phyloP scores from a whole-genome alignment of 2,888 invertebrate species.

The Lycaena phlaeas region DNA sequence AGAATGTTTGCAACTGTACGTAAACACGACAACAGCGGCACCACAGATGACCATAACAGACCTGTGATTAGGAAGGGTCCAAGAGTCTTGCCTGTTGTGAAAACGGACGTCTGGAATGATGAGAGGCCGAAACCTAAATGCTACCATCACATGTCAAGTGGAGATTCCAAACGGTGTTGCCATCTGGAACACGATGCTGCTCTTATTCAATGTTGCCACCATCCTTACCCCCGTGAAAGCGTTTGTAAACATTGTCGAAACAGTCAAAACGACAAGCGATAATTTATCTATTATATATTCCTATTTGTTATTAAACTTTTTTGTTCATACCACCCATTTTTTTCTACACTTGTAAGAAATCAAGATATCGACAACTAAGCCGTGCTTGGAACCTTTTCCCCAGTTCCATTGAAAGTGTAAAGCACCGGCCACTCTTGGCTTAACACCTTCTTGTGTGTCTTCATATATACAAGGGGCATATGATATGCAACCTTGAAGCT shows the following conservation, averaged over 20 bases:
- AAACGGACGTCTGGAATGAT: constrained; percentile 23
- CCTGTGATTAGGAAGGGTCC: constrained; percentile 47
- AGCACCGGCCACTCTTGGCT: too few species aligned
- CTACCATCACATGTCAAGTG: constrained; percentile 43
- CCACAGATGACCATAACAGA: constrained; percentile 33
- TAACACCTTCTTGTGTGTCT: too few species aligned
- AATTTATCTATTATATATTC: too few species aligned
- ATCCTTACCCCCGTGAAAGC: constrained; percentile 17
- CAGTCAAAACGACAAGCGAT: neutral
- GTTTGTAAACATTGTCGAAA: neutral
- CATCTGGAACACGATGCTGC: constrained; percentile 27
- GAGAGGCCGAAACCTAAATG: constrained; percentile 13
- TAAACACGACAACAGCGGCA: constrained; percentile 21
- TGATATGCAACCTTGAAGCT: too few species aligned
- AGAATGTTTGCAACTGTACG: constrained; percentile 55
- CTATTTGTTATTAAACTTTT: too few species aligned
- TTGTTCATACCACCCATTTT: too few species aligned
- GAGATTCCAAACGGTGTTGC: constrained; percentile 30
- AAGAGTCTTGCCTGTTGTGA: constrained; percentile 53
- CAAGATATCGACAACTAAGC: too few species aligned
- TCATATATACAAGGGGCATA: too few species aligned
- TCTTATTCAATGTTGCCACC: constrained; percentile 34
- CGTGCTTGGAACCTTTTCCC: too few species aligned
- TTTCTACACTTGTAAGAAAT: too few species aligned
- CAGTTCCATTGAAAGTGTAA: too few species aligned